Conservation (phyloP, 2,113 vertebrate genomes). For the Peromyscus californicus region DNA sequence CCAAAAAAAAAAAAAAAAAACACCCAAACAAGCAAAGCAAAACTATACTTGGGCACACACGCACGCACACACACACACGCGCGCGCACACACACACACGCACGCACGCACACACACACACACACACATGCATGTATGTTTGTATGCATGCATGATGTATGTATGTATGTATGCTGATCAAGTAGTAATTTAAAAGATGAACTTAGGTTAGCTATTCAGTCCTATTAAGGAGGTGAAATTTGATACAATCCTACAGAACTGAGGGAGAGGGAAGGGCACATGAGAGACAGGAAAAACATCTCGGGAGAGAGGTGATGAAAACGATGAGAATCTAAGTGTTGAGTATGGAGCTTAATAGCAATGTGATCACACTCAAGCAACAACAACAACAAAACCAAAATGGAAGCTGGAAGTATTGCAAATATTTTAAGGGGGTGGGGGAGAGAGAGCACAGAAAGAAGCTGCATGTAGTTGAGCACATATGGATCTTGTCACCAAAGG, state of each 20-base stretch:
- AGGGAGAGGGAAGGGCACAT: neutral
- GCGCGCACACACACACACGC: too few relatives aligned
- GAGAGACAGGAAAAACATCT: neutral
- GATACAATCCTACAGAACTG: neutral
- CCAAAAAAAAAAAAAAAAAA: neutral
- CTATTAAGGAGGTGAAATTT: conserved; percentile 39
- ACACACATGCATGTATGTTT: too few relatives aligned
- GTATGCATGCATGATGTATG: neutral
- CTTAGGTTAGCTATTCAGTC: conserved; percentile 18
- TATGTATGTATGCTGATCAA: neutral
- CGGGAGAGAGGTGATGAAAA: neutral
- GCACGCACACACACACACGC: neutral
- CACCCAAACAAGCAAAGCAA: neutral
- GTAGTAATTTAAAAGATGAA: conserved; percentile 49
- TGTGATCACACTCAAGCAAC: neutral
- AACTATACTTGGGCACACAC: fast-evolving
- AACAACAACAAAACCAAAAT: neutral
- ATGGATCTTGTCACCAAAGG: neutral
- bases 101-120: too few relatives aligned
- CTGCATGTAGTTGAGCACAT: neutral
- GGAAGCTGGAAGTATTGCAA: neutral
- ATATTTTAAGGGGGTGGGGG: neutral
- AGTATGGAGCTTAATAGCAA: neutral
- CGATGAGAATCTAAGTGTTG: conserved; percentile 39
- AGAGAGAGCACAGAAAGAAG: neutral